Evolutionary conservation across 2,888 invertebrate species (phyloP).

Genomic region (Pterobdella sp.): DNA sequence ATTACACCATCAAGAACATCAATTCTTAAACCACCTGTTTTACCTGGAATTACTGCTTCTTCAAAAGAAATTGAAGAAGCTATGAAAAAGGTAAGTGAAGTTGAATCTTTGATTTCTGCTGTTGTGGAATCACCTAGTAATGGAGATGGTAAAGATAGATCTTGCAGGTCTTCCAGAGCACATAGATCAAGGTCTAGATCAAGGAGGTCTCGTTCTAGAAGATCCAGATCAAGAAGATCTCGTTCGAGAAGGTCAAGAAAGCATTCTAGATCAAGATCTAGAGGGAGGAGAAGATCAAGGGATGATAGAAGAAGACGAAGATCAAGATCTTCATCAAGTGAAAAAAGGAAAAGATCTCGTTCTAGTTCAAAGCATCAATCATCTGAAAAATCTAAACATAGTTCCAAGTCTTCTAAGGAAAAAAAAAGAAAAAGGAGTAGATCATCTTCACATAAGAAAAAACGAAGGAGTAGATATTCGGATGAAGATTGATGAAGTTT

Average conservation of each 20-base stretch:
- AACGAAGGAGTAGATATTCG: not conserved
- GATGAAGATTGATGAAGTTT: too few species aligned
- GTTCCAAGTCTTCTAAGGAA: slow-evolving; percentile 22
- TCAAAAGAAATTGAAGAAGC: slow-evolving; percentile 78
- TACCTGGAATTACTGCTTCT: slow-evolving; percentile 73
- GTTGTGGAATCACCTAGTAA: slow-evolving; percentile 61
- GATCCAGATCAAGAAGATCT: slow-evolving; percentile 29
- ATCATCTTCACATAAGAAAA: slow-evolving; percentile 8
- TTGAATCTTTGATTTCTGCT: slow-evolving; percentile 85
- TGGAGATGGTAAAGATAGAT: slow-evolving; percentile 20
- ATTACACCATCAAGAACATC: slow-evolving; percentile 66
- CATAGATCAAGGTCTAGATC: slow-evolving; percentile 31
- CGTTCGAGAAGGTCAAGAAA: slow-evolving; percentile 30
- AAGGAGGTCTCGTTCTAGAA: slow-evolving; percentile 33
- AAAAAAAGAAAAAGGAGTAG: slow-evolving; percentile 9
- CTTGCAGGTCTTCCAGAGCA: slow-evolving; percentile 19
- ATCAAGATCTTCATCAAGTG: slow-evolving; percentile 29
- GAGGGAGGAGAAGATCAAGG: slow-evolving; percentile 26
- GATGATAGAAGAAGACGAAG: slow-evolving; percentile 26
- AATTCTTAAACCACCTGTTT: slow-evolving; percentile 59
- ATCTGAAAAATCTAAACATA: slow-evolving; percentile 26
- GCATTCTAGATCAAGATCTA: slow-evolving; percentile 26
- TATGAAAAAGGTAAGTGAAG: slow-evolving; percentile 91
- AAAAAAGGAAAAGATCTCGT: slow-evolving; percentile 25
- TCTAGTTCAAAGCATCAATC: slow-evolving; percentile 6